Conservation (phyloP, 2,888 invertebrate species). For the Leptogaster cylindrica region DNA sequence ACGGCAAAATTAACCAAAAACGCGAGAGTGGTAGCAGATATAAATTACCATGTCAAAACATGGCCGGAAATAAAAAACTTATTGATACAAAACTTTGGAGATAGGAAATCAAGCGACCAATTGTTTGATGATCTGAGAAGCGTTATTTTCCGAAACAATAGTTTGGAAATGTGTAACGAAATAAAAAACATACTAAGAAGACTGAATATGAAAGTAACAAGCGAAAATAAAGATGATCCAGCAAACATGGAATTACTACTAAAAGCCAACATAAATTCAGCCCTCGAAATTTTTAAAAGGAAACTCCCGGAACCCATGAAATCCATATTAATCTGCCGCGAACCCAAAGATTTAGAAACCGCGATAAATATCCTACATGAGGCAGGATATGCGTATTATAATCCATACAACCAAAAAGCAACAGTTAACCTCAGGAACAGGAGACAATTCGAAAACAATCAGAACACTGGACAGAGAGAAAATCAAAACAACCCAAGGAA, state of each 20-base stretch:
- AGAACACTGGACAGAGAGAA: background rate
- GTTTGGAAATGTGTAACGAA: constrained; percentile 22
- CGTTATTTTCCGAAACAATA: constrained; percentile 20
- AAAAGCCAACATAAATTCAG: background rate
- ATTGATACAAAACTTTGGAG: constrained; percentile 41
- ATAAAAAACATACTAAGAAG: background rate
- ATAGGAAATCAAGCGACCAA: constrained; percentile 32
- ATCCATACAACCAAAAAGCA: background rate
- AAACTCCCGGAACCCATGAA: constrained; percentile 3
- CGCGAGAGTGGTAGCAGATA: constrained; percentile 23
- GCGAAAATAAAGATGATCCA: background rate
- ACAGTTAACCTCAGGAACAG: background rate
- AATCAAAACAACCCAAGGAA: background rate
- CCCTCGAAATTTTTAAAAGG: background rate
- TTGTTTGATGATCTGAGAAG: constrained; percentile 35
- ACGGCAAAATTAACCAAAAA: constrained; percentile 36
- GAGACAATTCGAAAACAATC: background rate
- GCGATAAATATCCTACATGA: background rate
- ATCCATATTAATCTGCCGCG: background rate
- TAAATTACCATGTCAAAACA: constrained; percentile 12
- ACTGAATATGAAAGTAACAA: background rate
- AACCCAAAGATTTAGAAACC: background rate
- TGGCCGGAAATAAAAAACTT: constrained; percentile 14
- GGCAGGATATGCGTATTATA: background rate
- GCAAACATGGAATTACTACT: background rate